These are phyloP conservation scores for Eclectus roratus DNA, from an alignment of 2,113 vertebrate genomes.

Conservation along the genomic window DNA sequence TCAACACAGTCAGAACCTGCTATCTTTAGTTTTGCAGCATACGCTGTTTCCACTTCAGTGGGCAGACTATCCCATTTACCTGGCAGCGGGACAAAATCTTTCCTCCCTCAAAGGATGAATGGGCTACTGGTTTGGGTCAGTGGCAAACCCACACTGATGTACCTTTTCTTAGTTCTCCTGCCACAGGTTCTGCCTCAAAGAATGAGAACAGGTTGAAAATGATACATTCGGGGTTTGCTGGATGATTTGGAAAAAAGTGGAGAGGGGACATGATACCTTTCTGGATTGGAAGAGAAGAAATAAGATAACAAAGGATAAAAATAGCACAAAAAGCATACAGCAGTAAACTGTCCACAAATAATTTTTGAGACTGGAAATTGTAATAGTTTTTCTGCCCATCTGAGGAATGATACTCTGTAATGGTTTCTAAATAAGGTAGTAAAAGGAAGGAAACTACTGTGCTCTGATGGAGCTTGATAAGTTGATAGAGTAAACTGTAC, in stretches of 20 bases:
- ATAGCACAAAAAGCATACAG: conserved; percentile 1
- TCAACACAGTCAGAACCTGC: background rate
- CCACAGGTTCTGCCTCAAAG: background rate
- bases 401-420: background rate
- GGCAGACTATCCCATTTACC: background rate
- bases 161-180: background rate
- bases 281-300: background rate
- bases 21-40: background rate
- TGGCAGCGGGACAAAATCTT: background rate
- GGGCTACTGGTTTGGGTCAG: background rate
- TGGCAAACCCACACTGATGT: background rate
- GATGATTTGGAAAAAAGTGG: background rate
- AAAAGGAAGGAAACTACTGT: conserved; percentile 48
- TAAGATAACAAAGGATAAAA: background rate
- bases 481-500: conserved; percentile 13
- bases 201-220: background rate
- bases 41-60: background rate
- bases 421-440: conserved; percentile 39
- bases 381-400: background rate
- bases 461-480: conserved; percentile 28
- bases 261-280: background rate
- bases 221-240: background rate
- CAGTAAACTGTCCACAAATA: background rate
- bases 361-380: background rate
- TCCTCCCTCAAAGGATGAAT: background rate